These are phyloP conservation scores for Pristiophorus japonicus DNA, from an alignment of 2,113 vertebrate species.

Conservation along the genomic window DNA sequence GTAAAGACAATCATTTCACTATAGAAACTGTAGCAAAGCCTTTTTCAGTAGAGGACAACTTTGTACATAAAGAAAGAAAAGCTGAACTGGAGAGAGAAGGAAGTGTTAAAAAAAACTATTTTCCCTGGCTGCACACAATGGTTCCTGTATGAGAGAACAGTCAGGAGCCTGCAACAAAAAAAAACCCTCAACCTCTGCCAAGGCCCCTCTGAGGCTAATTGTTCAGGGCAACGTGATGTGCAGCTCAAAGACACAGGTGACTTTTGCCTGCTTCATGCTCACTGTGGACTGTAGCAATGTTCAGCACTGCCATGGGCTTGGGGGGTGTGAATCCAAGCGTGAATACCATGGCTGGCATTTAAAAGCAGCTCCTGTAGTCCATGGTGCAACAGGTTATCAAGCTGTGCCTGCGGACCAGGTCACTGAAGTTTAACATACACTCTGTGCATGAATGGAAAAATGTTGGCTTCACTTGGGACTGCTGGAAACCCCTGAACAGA, in stretches of 20 bases:
- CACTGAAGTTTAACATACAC: neutral
- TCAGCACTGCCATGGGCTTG: neutral
- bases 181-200: neutral
- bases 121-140: neutral
- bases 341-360: conserved; percentile 36
- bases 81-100: neutral
- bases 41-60: neutral
- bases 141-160: neutral
- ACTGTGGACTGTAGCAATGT: neutral
- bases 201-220: neutral
- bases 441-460: neutral
- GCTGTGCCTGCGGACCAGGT: neutral
- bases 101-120: neutral
- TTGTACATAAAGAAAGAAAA: conserved; percentile 15
- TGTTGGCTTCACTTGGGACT: neutral
- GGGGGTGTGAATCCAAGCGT: neutral
- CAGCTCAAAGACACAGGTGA: neutral
- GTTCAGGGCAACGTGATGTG: no score
- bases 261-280: neutral
- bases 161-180: neutral
- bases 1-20: neutral
- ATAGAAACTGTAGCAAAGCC: neutral
- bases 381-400: conserved; percentile 45
- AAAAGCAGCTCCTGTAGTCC: conserved; percentile 36
- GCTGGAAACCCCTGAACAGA: neutral